A percentile compares a stretch with the other conserved stretches of the same genome.
Evolutionary conservation across 2,888 invertebrate genomes (phyloP).

Genomic region (Trichopria drosophilae): DNA sequence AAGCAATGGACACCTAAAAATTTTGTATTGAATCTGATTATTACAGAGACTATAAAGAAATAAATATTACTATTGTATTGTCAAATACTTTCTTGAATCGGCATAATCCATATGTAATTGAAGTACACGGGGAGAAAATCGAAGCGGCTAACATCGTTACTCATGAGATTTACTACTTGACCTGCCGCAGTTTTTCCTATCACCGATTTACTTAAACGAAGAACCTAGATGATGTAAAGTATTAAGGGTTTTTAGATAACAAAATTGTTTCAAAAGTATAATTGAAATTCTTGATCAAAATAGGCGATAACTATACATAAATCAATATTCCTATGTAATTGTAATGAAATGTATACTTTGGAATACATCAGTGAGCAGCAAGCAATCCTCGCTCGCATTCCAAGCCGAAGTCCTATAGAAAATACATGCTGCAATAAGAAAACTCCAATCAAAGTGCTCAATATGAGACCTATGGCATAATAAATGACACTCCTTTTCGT

Average conservation of each 20-base stretch:
- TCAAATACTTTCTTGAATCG: slow-evolving; percentile 67
- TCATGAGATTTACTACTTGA: slow-evolving; percentile 88
- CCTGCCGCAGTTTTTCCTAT: slow-evolving; percentile 78
- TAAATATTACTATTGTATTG: no score
- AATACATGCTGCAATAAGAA: no score
- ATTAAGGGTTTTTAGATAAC: no score
- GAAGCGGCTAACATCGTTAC: slow-evolving; percentile 90
- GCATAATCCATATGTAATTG: slow-evolving; percentile 87
- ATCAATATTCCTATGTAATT: no score
- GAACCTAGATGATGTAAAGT: slow-evolving; percentile 61
- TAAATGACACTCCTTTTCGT: slow-evolving; percentile 65
- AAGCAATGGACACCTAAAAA: slow-evolving; percentile 37
- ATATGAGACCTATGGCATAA: slow-evolving; percentile 53
- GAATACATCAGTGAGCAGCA: slow-evolving; percentile 70
- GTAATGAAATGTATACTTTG: no score
- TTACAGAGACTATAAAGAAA: no score
- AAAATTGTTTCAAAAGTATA: no score
- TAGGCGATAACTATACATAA: no score
- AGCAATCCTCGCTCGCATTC: slow-evolving; percentile 70
- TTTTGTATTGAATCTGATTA: no score
- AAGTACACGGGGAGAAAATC: slow-evolving; percentile 82
- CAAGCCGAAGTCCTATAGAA: no score
- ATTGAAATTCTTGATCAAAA: no score
- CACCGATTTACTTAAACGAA: slow-evolving; percentile 71
- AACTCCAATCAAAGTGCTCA: no score